Percentiles rank a stretch among this genome's conserved stretches.
Conservation (phyloP, 2,888 invertebrate genomes). For the Leucophora obtusa region DNA sequence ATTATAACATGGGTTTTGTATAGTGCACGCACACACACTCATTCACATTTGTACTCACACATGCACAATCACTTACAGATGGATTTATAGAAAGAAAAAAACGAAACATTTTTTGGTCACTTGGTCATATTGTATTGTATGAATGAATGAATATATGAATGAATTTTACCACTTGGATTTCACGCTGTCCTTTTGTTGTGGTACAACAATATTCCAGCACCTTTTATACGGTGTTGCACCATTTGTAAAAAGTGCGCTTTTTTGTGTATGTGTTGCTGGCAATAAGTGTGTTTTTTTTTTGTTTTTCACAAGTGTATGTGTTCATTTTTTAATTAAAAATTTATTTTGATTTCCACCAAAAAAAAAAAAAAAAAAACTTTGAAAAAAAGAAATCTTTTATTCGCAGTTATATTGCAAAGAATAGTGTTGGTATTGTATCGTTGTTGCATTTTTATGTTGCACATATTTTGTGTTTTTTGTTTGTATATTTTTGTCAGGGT, state of each 20-base stretch:
- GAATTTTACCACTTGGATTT: constrained; percentile 46
- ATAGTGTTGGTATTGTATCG: not conserved
- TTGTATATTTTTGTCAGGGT: constrained; percentile 8
- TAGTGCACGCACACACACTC: not conserved
- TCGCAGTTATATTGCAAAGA: constrained; percentile 2
- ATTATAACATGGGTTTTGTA: constrained; percentile 2
- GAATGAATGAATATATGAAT: constrained; percentile 37
- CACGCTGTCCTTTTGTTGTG: constrained; percentile 42
- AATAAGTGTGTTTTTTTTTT: not conserved
- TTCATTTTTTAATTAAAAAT: constrained; percentile 64
- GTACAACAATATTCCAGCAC: constrained; percentile 25
- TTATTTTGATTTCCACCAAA: constrained; percentile 58
- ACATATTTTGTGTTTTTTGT: not conserved
- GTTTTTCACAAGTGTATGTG: constrained; percentile 19
- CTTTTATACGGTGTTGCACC: not conserved
- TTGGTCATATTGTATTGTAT: constrained; percentile 24
- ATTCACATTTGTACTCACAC: not conserved
- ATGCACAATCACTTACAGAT: too few relatives aligned
- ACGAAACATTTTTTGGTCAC: constrained; percentile 13
- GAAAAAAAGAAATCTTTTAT: not conserved
- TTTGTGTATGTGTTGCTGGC: too few relatives aligned
- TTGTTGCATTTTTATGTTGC: constrained; percentile 5
- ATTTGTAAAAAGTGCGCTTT: not conserved
- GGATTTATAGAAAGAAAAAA: not conserved
- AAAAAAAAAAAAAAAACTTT: constrained; percentile 10